phyloP scores from a whole-genome alignment of 1,140 invertebrate genomes.

The Nasonia giraulti region DNA sequence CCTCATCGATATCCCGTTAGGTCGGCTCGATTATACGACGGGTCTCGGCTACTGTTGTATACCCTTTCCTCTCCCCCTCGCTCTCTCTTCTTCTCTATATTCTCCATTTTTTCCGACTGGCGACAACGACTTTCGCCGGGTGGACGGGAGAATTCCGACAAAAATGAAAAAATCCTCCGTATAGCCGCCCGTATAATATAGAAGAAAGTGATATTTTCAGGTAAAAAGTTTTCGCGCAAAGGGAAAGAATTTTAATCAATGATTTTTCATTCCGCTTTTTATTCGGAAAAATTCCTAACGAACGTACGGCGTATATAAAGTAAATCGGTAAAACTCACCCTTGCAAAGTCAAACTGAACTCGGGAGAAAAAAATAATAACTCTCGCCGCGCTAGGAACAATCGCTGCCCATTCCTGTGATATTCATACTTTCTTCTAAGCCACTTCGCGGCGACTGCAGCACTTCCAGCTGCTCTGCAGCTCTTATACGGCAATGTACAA shows the following conservation, averaged over 20 bases:
- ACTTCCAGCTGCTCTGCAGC: conserved; percentile 53
- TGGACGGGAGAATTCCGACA: neutral
- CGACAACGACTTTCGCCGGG: neutral
- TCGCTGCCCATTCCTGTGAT: neutral
- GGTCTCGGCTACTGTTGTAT: neutral
- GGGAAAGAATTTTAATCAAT: neutral
- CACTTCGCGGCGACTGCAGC: conserved; percentile 57
- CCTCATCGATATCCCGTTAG: conserved; percentile 65
- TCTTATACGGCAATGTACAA: conserved; percentile 60
- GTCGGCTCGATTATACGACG: conserved; percentile 53
- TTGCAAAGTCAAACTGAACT: neutral
- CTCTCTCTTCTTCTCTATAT: neutral
- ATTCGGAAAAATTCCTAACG: neutral
- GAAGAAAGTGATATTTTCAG: neutral
- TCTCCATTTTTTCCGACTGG: conserved; percentile 15
- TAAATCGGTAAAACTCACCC: conserved; percentile 35
- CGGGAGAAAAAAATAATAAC: conserved; percentile 17
- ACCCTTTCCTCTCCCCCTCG: conserved; percentile 20
- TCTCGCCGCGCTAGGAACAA: conserved; percentile 21
- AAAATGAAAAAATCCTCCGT: conserved; percentile 16
- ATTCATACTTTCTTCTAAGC: conserved; percentile 44
- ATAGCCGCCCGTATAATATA: neutral
- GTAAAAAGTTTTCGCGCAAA: neutral
- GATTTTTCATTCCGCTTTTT: neutral
- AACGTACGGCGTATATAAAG: neutral